A percentile compares a stretch with the other conserved stretches of the same genome.
These are phyloP conservation scores for Tethea ocularis DNA, from an alignment of 2,888 invertebrate species.

Conservation along the genomic window DNA sequence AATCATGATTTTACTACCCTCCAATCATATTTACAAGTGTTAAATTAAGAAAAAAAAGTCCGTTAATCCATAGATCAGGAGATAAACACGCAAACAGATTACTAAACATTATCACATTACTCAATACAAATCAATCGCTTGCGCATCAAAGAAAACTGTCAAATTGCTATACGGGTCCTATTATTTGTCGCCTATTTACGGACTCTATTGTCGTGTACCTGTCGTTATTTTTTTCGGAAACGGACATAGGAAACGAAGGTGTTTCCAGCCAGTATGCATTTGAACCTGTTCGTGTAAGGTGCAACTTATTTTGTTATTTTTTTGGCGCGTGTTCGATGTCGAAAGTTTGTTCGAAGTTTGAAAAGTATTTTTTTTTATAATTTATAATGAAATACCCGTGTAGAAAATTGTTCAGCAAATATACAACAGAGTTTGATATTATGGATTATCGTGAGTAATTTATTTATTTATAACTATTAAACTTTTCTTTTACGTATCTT, in stretches of 20 bases:
- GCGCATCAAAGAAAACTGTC: constrained; percentile 32
- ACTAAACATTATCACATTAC: constrained; percentile 34
- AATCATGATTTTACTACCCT: no score
- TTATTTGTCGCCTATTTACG: constrained; percentile 26
- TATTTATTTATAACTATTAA: not conserved
- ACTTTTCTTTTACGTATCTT: not conserved
- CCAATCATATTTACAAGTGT: not conserved
- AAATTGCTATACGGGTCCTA: constrained; percentile 56
- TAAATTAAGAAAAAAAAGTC: constrained; percentile 3
- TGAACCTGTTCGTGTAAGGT: constrained; percentile 76
- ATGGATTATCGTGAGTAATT: constrained; percentile 63
- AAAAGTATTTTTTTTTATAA: constrained; percentile 7
- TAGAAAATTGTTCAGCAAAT: constrained; percentile 56
- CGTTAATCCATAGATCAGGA: constrained; percentile 21
- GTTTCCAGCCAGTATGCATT: constrained; percentile 66
- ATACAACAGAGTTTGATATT: constrained; percentile 45
- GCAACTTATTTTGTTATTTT: constrained; percentile 49
- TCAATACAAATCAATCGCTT: constrained; percentile 53
- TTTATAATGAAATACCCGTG: constrained; percentile 71
- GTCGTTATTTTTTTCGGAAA: constrained; percentile 71
- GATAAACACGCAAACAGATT: constrained; percentile 24
- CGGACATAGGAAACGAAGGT: constrained; percentile 70
- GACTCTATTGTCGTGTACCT: constrained; percentile 61
- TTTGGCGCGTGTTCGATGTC: constrained; percentile 12
- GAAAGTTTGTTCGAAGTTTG: constrained; percentile 14